Evolutionary conservation across 2,113 vertebrate genomes (phyloP), one percentile per base, ranked within the genome.

Genomic region (Scopus umbretta): DNA sequence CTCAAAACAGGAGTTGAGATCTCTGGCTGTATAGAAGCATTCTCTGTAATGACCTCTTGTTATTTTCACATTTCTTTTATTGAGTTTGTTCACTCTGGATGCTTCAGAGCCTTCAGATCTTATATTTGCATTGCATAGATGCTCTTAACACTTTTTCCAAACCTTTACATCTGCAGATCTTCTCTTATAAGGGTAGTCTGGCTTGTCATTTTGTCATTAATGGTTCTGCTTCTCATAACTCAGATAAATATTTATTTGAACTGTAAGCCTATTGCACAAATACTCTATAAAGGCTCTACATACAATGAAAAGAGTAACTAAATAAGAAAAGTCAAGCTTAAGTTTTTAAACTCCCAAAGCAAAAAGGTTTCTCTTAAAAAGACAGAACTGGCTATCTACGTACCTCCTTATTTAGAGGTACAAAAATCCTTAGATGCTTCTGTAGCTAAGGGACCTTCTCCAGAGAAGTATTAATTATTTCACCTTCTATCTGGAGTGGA

Each of bases 151-250:
- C 8, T 32, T 79, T 71, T 71, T 88, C 62, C 18, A 5, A 50
- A 38, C 9, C 50, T 67, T 87, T 50, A 63, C 3, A 15, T 80
- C 70, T 85, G 32, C 26, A 89, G 66, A 85, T 26, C 13, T 65
- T 45, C 26, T 43, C 34, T 81, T 79, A 27, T 17, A 94, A 93
- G 47, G 40, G n/a, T 67, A 90, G 50, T 42, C 43, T 83, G 15
- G 22, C 65, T 94, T 94, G 62, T 71, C n/a, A 84, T 91, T 90
- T 94, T 94, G 62, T 75, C 71, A 76, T 92, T 88, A 97, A 43
- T 81, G 4, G 6, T 59, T 95, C 40, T 27, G 92, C 38, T 70
- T 86, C 40, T 95, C 53, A 70, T 79, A 88, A 75, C 40, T 86
- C 43, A 65, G 58, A 81, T 56, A 93, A 96, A 87, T 47, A 34